phyloP scores from a whole-genome alignment of 2,113 vertebrate genomes.

The Zeus faber region DNA sequence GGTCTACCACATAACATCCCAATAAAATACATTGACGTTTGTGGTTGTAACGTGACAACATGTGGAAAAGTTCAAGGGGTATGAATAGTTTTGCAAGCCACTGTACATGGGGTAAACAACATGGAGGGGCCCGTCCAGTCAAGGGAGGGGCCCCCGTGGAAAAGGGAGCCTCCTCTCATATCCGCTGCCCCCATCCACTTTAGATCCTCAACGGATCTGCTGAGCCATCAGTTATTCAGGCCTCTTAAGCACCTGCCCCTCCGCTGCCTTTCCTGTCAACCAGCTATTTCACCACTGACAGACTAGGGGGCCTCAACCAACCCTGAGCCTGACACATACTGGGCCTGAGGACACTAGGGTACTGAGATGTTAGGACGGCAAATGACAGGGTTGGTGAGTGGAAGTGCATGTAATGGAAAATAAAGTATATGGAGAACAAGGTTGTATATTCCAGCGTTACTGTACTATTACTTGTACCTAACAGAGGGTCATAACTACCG shows the following conservation, averaged over 20 bases:
- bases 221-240: slow-evolving; percentile 58
- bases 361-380: not conserved
- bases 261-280: slow-evolving; percentile 36
- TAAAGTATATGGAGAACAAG: no score
- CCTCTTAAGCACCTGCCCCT: slow-evolving; percentile 57
- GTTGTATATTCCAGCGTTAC: no score
- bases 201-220: slow-evolving; percentile 43
- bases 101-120: no score
- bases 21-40: no score
- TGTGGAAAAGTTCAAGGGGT: no score
- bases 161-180: slow-evolving; percentile 22
- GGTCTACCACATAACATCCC: no score
- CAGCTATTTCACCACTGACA: slow-evolving; percentile 47
- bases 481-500: no score
- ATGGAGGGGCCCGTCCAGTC: not conserved
- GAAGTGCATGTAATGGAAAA: not conserved
- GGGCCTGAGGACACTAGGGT: not conserved
- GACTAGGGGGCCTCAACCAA: slow-evolving; percentile 32
- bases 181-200: slow-evolving; percentile 32
- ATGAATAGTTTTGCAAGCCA: no score
- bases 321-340: slow-evolving; percentile 11
- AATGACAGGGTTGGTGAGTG: not conserved
- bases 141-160: slow-evolving; percentile 39
- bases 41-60: no score
- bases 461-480: no score